Conservation (phyloP, 2,888 invertebrate genomes). For the Lasioglossum marginatum region DNA sequence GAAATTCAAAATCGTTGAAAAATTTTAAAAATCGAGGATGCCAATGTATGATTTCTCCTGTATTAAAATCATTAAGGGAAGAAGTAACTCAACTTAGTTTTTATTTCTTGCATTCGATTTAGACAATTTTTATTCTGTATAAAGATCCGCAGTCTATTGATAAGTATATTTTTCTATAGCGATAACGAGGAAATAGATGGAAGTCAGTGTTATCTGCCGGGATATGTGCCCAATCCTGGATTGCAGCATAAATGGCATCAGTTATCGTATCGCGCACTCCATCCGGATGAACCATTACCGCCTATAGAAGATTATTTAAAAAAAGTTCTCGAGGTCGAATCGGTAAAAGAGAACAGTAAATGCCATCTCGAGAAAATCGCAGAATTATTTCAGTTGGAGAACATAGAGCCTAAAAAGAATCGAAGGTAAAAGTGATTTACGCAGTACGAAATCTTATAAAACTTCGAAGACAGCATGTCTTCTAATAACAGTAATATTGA, state of each 20-base stretch:
- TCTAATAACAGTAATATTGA: slow-evolving; percentile 3
- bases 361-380: slow-evolving; percentile 53
- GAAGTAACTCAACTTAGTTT: too few relatives aligned
- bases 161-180: slow-evolving; percentile 19
- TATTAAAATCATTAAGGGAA: too few relatives aligned
- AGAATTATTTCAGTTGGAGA: slow-evolving; percentile 62
- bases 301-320: slow-evolving; percentile 66
- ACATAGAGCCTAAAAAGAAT: slow-evolving; percentile 1
- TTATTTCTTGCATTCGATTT: too few relatives aligned
- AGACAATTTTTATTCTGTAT: too few relatives aligned
- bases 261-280: slow-evolving; percentile 73
- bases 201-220: slow-evolving; percentile 62
- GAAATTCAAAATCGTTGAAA: too few relatives aligned
- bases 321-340: slow-evolving; percentile 63
- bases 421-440: slow-evolving; percentile 17
- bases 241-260: slow-evolving; percentile 75
- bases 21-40: too few relatives aligned
- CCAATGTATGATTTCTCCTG: too few relatives aligned
- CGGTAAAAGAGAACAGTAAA: slow-evolving; percentile 52
- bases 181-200: slow-evolving; percentile 24
- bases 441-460: neutral
- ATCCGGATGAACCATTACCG: slow-evolving; percentile 73
- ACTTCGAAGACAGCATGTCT: neutral
- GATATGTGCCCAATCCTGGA: slow-evolving; percentile 68
- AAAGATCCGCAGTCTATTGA: too few relatives aligned